Base-by-base conservation (phyloP, 2,888 invertebrate species). In the Himalopsyche kuldschensis region DNA sequence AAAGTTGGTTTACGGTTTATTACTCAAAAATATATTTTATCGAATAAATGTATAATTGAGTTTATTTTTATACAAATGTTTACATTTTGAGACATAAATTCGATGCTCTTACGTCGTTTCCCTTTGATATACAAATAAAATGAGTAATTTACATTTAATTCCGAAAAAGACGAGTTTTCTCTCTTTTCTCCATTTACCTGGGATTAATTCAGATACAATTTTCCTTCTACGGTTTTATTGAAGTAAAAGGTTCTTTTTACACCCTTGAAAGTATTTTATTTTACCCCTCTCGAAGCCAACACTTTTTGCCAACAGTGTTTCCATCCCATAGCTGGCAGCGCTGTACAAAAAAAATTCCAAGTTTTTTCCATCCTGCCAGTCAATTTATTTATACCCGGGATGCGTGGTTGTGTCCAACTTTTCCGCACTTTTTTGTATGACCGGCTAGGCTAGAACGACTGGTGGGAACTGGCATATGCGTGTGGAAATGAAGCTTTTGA, bases 401-500 rank as follows among this genome's bases (percentile, higher is more conserved):
- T 47, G 30, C 76, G 46, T 46, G 76, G 47, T 35, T 27, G 81
- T 32, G 75, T 81, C 79, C 81, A 80, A 80, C 80, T 80, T 80
- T 80, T 35, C 30, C 63, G 80, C 35, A 78, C 41, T 75, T 55
- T 75, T 75, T 81, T 75, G 31, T 31, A 17, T 24, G 17, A 24
- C 15, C 32, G 41, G 46, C 77, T 69, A n/a, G 35, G 41, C 41
- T 41, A 3, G 41, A 15, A 3, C 41, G 41, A 41, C 79, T 35
- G 46, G 63, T 48, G 82, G 82, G 76, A 55, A 69, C 41, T 27
- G 79, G 75, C 48, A 82, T 82, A 75, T 79, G 84, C 77, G 82
- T 76, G 82, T 80, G 77, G 80, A 80, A 82, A 82, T 82, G 84
- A 84, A 84, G 82, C 80, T 84, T 79, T 80, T 80, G 80, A 84